phyloP scores from a whole-genome alignment of 2,113 vertebrate species.

The Tenrec ecaudatus region DNA sequence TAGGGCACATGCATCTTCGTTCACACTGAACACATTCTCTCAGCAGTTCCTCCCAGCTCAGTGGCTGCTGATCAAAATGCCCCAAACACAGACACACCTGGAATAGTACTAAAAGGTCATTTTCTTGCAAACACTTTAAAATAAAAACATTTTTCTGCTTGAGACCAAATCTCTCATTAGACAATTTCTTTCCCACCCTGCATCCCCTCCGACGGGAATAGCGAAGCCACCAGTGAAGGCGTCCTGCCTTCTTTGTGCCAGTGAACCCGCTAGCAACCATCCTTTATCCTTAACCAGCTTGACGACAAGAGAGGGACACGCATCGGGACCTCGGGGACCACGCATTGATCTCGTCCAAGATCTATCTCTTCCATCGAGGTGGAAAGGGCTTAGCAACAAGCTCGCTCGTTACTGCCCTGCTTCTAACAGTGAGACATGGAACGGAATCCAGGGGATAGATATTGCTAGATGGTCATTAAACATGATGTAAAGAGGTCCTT shows the following conservation, averaged over 20 bases:
- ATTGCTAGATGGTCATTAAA: not conserved
- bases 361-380: not conserved
- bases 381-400: slow-evolving; percentile 38
- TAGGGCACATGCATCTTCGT: slow-evolving; percentile 68
- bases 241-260: slow-evolving; percentile 7
- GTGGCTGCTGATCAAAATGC: not conserved
- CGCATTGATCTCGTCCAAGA: slow-evolving; percentile 27
- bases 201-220: not conserved
- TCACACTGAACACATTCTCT: slow-evolving; percentile 61
- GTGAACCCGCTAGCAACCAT: slow-evolving; percentile 20
- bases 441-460: not conserved
- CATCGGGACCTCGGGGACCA: not conserved
- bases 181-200: not conserved
- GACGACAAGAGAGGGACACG: not conserved
- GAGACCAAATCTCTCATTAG: not conserved
- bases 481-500: not conserved
- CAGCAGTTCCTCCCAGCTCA: slow-evolving; percentile 29
- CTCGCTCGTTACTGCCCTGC: slow-evolving; percentile 9
- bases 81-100: slow-evolving; percentile 50
- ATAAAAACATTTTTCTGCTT: not conserved
- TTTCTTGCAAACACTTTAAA: slow-evolving; percentile 29
- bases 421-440: slow-evolving; percentile 23
- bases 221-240: slow-evolving; percentile 50
- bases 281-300: slow-evolving; percentile 60
- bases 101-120: not conserved